Conservation (phyloP, 2,113 vertebrate genomes). For the Pyrgilauda ruficollis region DNA sequence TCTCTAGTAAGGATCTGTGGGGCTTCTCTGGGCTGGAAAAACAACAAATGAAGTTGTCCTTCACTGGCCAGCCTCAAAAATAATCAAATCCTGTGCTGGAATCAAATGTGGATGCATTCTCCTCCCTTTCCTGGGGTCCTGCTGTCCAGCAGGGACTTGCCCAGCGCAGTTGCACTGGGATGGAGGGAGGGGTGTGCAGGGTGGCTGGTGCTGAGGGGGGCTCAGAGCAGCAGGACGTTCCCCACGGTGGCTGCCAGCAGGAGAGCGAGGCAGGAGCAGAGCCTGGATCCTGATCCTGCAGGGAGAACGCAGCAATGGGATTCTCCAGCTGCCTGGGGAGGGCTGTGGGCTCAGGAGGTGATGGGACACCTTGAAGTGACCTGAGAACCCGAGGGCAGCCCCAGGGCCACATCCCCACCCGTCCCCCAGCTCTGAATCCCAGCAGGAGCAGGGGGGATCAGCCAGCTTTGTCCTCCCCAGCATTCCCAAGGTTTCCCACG, state of each 20-base stretch:
- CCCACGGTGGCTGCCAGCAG: fast-evolving
- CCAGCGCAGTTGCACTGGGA: fast-evolving
- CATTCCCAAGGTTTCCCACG: fast-evolving
- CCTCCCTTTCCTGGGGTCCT: too few species aligned
- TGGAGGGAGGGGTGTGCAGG: not conserved
- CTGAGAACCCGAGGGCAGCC: not conserved
- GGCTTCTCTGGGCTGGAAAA: not conserved
- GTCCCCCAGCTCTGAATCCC: fast-evolving
- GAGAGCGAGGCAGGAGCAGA: not conserved
- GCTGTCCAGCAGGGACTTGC: not conserved
- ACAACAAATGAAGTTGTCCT: not conserved
- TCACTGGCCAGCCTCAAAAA: not conserved
- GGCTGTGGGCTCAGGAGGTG: not conserved
- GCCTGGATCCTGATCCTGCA: not conserved
- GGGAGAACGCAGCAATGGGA: not conserved
- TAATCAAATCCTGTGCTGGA: not conserved
- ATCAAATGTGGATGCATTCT: not conserved
- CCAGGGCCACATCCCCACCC: fast-evolving
- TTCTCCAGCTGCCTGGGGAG: not conserved
- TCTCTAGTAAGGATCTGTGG: not conserved
- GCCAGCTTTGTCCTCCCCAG: not conserved
- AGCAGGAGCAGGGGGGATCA: not conserved
- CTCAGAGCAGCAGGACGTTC: constrained; percentile 1
- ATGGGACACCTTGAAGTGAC: too few species aligned
- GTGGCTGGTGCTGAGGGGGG: not conserved